phyloP scores from a whole-genome alignment of 2,888 invertebrate species.

The Camptogramma bilineatum region DNA sequence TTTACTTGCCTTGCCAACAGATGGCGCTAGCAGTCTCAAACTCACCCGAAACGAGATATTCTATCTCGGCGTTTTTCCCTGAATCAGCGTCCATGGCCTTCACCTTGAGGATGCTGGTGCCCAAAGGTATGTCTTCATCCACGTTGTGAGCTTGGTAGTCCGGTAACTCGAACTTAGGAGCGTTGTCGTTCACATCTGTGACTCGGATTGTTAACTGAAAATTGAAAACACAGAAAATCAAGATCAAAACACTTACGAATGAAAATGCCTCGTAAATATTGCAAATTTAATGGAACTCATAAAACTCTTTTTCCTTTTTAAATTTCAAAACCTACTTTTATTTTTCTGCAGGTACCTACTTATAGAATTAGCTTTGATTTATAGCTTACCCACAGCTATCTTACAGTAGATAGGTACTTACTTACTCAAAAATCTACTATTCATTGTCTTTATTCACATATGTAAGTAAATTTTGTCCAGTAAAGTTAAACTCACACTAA shows the following conservation, averaged over 20 bases:
- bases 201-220: slow-evolving; percentile 96
- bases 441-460: no score
- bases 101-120: slow-evolving; percentile 96
- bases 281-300: no score
- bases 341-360: no score
- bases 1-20: slow-evolving; percentile 34
- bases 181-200: slow-evolving; percentile 98
- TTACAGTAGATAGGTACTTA: no score
- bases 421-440: no score
- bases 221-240: slow-evolving; percentile 3
- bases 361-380: no score
- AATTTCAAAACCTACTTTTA: no score
- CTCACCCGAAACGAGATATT: slow-evolving; percentile 91
- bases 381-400: no score
- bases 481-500: no score
- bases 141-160: slow-evolving; percentile 99
- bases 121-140: slow-evolving; percentile 96
- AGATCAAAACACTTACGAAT: not conserved
- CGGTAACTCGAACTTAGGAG: slow-evolving; percentile 97
- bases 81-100: slow-evolving; percentile 98
- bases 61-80: slow-evolving; percentile 97
- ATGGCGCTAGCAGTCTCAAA: slow-evolving; percentile 48
- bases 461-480: no score
- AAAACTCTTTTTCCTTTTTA: no score
- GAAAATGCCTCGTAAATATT: not conserved